Evolutionary conservation across 2,888 invertebrate species (phyloP), one percentile per base, ranked within the genome.

Genomic region (Conops quadrifasciatus): DNA sequence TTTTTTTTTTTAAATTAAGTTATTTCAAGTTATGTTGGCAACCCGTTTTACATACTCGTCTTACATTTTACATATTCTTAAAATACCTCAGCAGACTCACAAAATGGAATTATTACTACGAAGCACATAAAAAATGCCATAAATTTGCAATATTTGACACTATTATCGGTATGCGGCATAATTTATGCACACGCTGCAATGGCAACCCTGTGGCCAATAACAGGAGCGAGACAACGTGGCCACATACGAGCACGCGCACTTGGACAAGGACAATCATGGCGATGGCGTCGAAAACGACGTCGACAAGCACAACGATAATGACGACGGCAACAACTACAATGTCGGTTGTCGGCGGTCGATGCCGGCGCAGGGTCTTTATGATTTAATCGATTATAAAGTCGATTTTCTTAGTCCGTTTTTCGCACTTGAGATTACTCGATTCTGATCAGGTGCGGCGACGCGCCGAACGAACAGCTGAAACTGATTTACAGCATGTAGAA

Each of bases 101-200:
- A 15, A 28, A 58, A 24, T 26, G 9, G 24, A 21, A 53, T 24
- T 5, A 58, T 58, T 28, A 28, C 28, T 28, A 24, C 26, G 1
- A 15, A 24, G 15, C 58, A 15, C 26, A 58, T 58, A 58, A 67
- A 63, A 69, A 62, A 62, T 70, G 73, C 74, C 74, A 75, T 75
- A 75, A 75, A 76, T 76, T 71, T 71, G 62, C 63, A 73, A 72
- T 74, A 73, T 76, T 73, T 73, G 74, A 75, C 72, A 73, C 72
- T 71, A 71, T 75, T 74, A 74, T 75, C 74, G 71, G 70, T 47
- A 49, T 45, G 36, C 45, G 24, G 63, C 26, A n/a, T 28, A 53
- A 65, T 65, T 65, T 65, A 65, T 65, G 65, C 65, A 49, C 19
- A 16, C 28, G 36, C 36, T 36, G 65, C 65, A 30, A 30, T 15